These are phyloP conservation scores for Stramonita haemastoma DNA, from an alignment of 2,888 invertebrate genomes.

Conservation along the genomic window DNA sequence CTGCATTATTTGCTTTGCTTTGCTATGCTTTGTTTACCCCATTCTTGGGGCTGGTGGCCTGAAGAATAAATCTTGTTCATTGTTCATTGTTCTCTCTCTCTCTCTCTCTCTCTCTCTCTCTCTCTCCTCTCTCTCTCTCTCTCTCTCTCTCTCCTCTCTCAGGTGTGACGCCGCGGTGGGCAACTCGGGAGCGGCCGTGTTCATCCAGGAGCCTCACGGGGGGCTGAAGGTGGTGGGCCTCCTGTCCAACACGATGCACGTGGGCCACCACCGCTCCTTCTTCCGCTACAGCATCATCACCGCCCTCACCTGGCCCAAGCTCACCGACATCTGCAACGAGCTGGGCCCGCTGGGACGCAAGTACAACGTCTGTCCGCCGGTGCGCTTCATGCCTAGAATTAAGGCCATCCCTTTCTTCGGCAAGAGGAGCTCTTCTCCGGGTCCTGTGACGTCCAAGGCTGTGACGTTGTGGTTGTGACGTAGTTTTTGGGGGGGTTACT, in stretches of 20 bases:
- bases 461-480: too few species aligned
- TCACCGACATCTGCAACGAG: constrained; percentile 68
- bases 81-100: too few species aligned
- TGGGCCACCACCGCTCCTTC: constrained; percentile 47
- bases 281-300: constrained; percentile 63
- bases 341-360: constrained; percentile 59
- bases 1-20: too few species aligned
- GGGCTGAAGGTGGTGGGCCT: constrained; percentile 66
- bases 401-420: constrained; percentile 60
- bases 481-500: too few species aligned
- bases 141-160: not conserved
- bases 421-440: constrained; percentile 42
- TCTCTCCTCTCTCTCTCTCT: not conserved
- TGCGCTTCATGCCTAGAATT: constrained; percentile 47
- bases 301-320: constrained; percentile 65
- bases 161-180: constrained; percentile 68
- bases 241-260: constrained; percentile 65
- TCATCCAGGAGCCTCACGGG: constrained; percentile 59
- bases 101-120: too few species aligned
- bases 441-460: too few species aligned
- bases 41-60: too few species aligned
- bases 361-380: constrained; percentile 60
- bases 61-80: too few species aligned
- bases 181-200: constrained; percentile 70
- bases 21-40: too few species aligned